Base-by-base conservation (phyloP, 2,888 invertebrate species). In the Prionchulus punctatus region DNA sequence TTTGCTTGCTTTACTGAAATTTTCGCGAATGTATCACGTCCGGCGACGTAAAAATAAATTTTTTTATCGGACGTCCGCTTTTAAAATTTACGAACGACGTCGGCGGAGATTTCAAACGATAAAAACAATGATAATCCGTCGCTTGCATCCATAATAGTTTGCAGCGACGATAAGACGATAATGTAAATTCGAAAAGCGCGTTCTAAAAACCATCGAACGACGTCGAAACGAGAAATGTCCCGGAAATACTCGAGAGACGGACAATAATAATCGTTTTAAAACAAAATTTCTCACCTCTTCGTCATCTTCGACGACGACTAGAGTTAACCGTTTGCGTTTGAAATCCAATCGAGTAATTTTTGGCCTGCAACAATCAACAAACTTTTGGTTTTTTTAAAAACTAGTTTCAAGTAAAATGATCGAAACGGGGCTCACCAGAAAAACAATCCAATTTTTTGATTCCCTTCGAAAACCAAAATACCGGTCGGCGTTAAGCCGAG, bases 321-420 rank as follows among this genome's bases (percentile, higher is more conserved):
- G 77, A 0, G 92, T 94, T 51, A 99, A 75, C 73, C 94, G 94
- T 74, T 94, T 94, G 74, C 89, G 91, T 72, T 92, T 92, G 71
- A 99, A 99, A 74, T 96, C 92, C 55, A 99, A 76, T 72, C 90
- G 86, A 60, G 90, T 90, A 66, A 99, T 96, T 78, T 94, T 96
- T 1, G 96, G 96, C 70, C 60, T 60, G 36, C 23, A 59, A 12
- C 1, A 12, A 18, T 4, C 18, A 4, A n/a, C n/a, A 53, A 25
- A 15, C 7, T 7, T 15, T 18, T 18, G 7, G 12, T 26, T n/a
- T 27, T 7, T 15, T 12, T 15, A 43, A 43, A 4, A 21, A 12
- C 23, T 15, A 53, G 21, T 18, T 43, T 43, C 43, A 53, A 43
- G n/a, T 21, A 25, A 53, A 36, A 47, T 47, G 21, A 12, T 7